Evolutionary conservation across 2,113 vertebrate genomes (phyloP), one percentile per base, ranked within the genome.

Genomic region (Serilophus lunatus): DNA sequence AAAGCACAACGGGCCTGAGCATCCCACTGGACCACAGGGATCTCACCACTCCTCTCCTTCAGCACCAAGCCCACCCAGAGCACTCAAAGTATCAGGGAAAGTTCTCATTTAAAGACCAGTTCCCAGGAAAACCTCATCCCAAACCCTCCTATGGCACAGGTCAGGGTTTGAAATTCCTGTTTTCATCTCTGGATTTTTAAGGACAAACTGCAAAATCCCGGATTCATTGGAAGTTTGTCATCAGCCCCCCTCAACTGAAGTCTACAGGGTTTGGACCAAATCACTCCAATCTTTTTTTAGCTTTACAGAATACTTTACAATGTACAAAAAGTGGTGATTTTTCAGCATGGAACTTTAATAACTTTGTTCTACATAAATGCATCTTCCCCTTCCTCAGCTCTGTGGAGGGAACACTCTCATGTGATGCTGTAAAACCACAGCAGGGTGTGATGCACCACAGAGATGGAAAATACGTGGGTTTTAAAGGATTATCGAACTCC

Each of bases 331-430:
- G 11, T 0, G 4, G 29, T 13, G 51, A 63, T 36, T 88, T 42
- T 42, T 72, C 71, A 80, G 63, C 44, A 45, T 3, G 4, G 20
- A 85, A 11, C 15, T 28, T 31, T 10, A 57, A 31, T 6, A 51
- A 29, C 23, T 65, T 57, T 1, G 29, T 44, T 93, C 65, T 19
- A 6, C 4, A 13, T 7, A 24, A 36, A 49, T 19, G 10, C 13
- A 22, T 36, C 4, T 63, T 28, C 24, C 40, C 10, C 0, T 33
- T n/a, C 42, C 50, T 63, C 65, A 53, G n/a, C 31, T 65, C 20
- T 12, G 13, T 1, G 33, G 44, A 18, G 1, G 1, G 4, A 38
- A 44, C 0, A 1, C 5, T 3, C 33, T 18, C 1, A 1, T 6
- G 9, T 33, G 64, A 64, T 0, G 2, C 38, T 25, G 9, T 3